Evolutionary conservation across 2,888 invertebrate genomes (phyloP).

Genomic region (Torymus auratus): DNA sequence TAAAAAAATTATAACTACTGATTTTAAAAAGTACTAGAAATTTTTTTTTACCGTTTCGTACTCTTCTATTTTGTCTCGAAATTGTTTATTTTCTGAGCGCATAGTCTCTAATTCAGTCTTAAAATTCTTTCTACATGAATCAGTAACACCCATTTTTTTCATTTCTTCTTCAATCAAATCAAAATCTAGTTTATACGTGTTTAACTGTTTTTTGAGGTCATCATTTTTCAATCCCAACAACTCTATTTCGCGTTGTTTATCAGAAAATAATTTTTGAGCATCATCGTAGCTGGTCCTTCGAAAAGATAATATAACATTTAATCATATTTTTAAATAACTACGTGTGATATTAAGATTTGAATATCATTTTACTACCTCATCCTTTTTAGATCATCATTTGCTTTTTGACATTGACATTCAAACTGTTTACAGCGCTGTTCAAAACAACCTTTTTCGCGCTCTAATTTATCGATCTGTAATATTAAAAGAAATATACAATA

Average conservation of each 20-base stretch:
- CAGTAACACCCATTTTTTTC: constrained; percentile 53
- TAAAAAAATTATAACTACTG: no score
- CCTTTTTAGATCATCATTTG: constrained; percentile 62
- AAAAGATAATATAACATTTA: not conserved
- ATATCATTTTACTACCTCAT: constrained; percentile 60
- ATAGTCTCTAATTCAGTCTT: constrained; percentile 61
- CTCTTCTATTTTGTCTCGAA: constrained; percentile 20
- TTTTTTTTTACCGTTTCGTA: constrained; percentile 38
- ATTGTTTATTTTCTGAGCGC: constrained; percentile 59
- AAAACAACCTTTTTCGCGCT: constrained; percentile 61
- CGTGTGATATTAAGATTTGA: no score
- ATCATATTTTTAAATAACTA: not conserved
- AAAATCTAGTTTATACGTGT: constrained; percentile 65
- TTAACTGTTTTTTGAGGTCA: constrained; percentile 65
- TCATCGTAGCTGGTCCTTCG: constrained; percentile 39
- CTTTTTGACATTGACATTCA: constrained; percentile 62
- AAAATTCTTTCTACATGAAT: constrained; percentile 47
- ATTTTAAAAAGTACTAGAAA: no score
- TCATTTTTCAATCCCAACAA: constrained; percentile 62
- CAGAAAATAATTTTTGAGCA: constrained; percentile 16
- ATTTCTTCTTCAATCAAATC: constrained; percentile 67
- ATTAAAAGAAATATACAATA: not conserved
- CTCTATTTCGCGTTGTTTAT: constrained; percentile 53
- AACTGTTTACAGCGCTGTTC: constrained; percentile 62
- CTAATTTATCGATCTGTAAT: constrained; percentile 63